A percentile compares a stretch with the other conserved stretches of the same genome.
Evolutionary conservation across 2,797 vertebrate genomes (phyloP).

Genomic region (Rachycentron canadum): DNA sequence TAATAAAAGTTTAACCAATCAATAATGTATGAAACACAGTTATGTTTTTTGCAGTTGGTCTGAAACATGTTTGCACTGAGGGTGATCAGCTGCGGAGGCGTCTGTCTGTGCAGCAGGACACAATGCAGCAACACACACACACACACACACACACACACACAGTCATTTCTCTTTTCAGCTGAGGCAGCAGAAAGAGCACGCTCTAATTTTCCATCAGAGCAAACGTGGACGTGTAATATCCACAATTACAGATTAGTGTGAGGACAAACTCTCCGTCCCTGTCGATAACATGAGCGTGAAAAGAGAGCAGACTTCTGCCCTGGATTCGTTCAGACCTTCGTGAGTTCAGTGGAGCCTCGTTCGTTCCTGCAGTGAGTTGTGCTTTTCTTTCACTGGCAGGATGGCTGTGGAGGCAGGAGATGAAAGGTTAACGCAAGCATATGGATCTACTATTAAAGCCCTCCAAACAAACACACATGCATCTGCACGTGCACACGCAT

Average conservation of each 20-base stretch:
- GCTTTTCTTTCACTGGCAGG: constrained; percentile 52
- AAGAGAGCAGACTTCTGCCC: constrained; percentile 30
- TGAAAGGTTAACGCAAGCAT: constrained; percentile 69
- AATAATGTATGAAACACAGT: no score
- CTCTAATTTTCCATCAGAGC: constrained; percentile 33
- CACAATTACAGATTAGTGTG: constrained; percentile 61
- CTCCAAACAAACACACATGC: constrained; percentile 35
- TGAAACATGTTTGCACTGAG: neutral
- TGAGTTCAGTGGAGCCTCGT: constrained; percentile 5
- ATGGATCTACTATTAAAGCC: constrained; percentile 56
- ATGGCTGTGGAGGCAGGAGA: constrained; percentile 46
- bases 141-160: neutral
- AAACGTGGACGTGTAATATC: constrained; percentile 61
- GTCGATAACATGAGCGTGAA: constrained; percentile 39
- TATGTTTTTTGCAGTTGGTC: neutral
- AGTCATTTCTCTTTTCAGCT: constrained; percentile 18
- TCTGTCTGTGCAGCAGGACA: neutral
- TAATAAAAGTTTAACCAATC: no score
- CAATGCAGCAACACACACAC: neutral
- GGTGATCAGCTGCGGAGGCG: neutral
- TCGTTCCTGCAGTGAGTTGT: constrained; percentile 38
- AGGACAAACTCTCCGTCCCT: constrained; percentile 55
- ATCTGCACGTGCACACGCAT: constrained; percentile 33
- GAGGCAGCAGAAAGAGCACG: constrained; percentile 35
- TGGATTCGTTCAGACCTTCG: constrained; percentile 50